These are phyloP conservation scores for Apamea anceps DNA, from an alignment of 2,888 invertebrate species.

Conservation along the genomic window DNA sequence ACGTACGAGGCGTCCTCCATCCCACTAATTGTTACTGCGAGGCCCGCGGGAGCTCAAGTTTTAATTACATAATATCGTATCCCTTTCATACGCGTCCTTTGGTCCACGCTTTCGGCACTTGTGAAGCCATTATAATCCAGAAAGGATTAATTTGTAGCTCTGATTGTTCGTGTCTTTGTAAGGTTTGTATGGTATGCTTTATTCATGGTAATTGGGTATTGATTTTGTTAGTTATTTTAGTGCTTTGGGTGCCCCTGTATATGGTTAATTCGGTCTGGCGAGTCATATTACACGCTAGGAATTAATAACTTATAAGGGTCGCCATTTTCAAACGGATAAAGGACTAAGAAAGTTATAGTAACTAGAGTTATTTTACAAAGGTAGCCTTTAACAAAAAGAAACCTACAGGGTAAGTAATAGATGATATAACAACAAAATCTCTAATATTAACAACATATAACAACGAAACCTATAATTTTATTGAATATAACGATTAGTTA, in stretches of 20 bases:
- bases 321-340: background rate
- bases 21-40: conserved; percentile 65
- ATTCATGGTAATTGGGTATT: conserved; percentile 10
- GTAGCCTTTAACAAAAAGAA: too few relatives aligned
- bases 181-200: background rate
- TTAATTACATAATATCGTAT: conserved; percentile 69
- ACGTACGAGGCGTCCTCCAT: conserved; percentile 47
- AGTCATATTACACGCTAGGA: background rate
- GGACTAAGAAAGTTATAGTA: background rate
- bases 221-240: background rate
- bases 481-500: too few relatives aligned
- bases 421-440: too few relatives aligned
- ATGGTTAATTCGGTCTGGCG: background rate
- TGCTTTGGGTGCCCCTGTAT: background rate
- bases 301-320: background rate
- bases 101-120: conserved; percentile 52
- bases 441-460: too few relatives aligned
- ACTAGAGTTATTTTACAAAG: background rate
- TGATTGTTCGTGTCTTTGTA: conserved; percentile 31
- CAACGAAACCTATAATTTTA: too few relatives aligned
- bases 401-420: too few relatives aligned
- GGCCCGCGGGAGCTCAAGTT: conserved; percentile 62
- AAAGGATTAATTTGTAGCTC: conserved; percentile 52
- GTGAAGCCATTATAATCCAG: conserved; percentile 47
- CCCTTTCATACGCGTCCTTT: conserved; percentile 61